These are phyloP conservation scores for Drosophila kanekoi DNA, from an alignment of 2,888 invertebrate species.

Conservation along the genomic window DNA sequence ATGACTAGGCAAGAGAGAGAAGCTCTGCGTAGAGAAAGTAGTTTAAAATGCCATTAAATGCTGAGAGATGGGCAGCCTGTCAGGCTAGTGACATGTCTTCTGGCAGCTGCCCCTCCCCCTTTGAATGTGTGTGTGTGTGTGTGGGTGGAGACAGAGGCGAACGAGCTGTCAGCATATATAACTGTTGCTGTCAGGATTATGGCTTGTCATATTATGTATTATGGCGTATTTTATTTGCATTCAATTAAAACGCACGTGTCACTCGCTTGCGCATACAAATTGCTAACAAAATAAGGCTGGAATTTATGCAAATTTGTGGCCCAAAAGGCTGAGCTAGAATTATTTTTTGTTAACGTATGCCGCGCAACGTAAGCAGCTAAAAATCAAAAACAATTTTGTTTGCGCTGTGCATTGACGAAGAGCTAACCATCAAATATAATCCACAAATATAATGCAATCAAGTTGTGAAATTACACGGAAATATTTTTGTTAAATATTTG, in stretches of 20 bases:
- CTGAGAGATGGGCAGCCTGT: constrained; percentile 59
- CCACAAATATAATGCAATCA: not conserved
- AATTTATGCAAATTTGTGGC: constrained; percentile 68
- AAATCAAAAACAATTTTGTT: constrained; percentile 52
- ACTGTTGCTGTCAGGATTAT: constrained; percentile 79
- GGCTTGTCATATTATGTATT: constrained; percentile 77
- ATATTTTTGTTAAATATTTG: not conserved
- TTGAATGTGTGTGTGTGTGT: constrained; percentile 9
- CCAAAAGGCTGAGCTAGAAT: constrained; percentile 13
- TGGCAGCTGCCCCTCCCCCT: constrained; percentile 34
- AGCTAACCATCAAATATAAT: not conserved
- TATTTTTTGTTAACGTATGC: not conserved
- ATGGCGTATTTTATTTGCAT: constrained; percentile 78
- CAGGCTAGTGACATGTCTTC: constrained; percentile 55
- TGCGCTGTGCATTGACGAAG: constrained; percentile 12
- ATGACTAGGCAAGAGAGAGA: not conserved
- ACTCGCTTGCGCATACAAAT: constrained; percentile 67
- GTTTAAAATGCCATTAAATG: constrained; percentile 78
- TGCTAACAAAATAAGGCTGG: constrained; percentile 69
- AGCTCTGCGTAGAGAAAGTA: constrained; percentile 45
- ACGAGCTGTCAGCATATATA: constrained; percentile 69
- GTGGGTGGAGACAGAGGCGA: not conserved
- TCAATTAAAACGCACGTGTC: constrained; percentile 78
- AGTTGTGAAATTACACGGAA: not conserved
- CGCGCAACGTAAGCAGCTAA: constrained; percentile 58